Conservation (phyloP, 2,888 invertebrate genomes). For the Zootermopsis nevadensis region DNA sequence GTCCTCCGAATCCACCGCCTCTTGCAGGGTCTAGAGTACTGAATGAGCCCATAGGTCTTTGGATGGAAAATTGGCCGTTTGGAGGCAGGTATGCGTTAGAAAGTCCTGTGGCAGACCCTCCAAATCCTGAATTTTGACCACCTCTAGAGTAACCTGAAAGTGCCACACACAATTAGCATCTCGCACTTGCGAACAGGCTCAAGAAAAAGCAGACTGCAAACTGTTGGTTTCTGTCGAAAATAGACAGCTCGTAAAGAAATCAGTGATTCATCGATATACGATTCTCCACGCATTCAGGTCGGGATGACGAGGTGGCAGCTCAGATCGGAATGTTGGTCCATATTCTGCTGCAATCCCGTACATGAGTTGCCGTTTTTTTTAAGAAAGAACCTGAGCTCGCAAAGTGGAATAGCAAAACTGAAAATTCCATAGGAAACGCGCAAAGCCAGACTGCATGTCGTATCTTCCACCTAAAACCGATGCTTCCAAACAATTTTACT, state of each 20-base stretch:
- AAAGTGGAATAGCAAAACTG: too few relatives aligned
- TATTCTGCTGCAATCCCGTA: too few relatives aligned
- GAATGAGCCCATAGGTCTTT: not conserved
- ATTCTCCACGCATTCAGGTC: not conserved
- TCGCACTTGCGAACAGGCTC: not conserved
- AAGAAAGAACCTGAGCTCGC: too few relatives aligned
- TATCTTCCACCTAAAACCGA: too few relatives aligned
- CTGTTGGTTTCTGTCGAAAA: too few relatives aligned
- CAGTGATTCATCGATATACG: too few relatives aligned
- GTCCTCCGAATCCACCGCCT: not conserved
- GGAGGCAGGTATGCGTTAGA: constrained; percentile 5
- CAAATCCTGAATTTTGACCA: not conserved
- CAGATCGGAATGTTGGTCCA: not conserved
- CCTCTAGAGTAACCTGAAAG: constrained; percentile 1
- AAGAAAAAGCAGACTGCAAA: not conserved
- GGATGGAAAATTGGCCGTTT: not conserved
- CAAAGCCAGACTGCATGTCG: too few relatives aligned
- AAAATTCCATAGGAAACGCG: too few relatives aligned
- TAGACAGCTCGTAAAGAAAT: not conserved
- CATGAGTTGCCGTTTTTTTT: too few relatives aligned
- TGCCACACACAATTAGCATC: not conserved
- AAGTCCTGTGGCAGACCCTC: not conserved
- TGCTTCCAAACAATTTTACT: too few relatives aligned
- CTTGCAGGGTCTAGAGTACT: not conserved
- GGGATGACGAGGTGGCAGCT: not conserved